Evolutionary conservation across 2,888 invertebrate genomes (phyloP), one percentile per base, ranked within the genome.

Genomic region (Amaurobius ferox): DNA sequence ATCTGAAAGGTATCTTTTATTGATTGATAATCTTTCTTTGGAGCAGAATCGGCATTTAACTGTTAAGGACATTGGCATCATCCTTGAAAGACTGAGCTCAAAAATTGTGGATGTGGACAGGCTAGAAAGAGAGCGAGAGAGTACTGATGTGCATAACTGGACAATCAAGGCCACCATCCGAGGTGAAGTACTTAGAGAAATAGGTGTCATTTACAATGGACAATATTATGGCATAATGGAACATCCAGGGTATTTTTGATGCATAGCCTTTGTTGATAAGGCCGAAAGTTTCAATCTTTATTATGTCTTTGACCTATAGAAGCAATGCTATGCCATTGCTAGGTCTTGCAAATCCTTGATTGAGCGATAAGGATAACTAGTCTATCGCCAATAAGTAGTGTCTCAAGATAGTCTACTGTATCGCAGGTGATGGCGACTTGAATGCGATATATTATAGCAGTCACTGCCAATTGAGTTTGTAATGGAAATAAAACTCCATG

Each of bases 171-270:
- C 97, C 90, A 96, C 97, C 90, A 97, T 97, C 91, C 94, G 96
- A 88, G 97, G 97, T 74, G 97, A 97, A 92, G 96, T 96, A 90
- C 93, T 97, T 90, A 94, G 97, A 83, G 97, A 97, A 92, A 93
- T 97, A 88, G 97, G 97, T 88, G 96, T 97, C 90, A 96, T 97
- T 91, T 97, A 97, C 93, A 97, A 97, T 92, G 97, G 97, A 88
- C 97, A 97, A 93, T 97, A 97, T 92, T 97, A 97, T 93, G 96
- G 96, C 90, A 97, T 97, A 91, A 96, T 96, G 91, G 97, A 97
- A 92, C 97, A 97, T 92, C 97, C 97, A 81, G 97, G 96, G 85
- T 97, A 97, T 93, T 89, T 89, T 86, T 89, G 88, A 88, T 87
- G 83, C 64, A 70, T 72, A 62, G 72, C 71, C 62, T 40, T 80